Evolutionary conservation across 2,888 invertebrate species (phyloP).

Genomic region (Orthosia incerta): DNA sequence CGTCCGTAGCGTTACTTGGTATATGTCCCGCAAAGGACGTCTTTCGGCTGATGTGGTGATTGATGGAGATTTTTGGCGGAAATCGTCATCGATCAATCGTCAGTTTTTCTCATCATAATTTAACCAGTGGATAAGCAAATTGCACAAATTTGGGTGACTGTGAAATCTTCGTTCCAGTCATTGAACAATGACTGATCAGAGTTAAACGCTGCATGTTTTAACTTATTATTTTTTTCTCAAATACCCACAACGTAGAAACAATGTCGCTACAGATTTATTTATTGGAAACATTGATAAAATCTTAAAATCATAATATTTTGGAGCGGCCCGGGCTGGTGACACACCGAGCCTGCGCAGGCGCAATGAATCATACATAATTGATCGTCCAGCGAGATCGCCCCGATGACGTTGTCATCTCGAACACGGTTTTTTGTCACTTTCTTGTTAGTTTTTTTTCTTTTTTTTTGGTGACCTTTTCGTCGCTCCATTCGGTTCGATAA

Average conservation of each 20-base stretch:
- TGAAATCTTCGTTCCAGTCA: slow-evolving; percentile 23
- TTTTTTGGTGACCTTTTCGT: slow-evolving; percentile 60
- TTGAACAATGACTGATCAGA: slow-evolving; percentile 51
- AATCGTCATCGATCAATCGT: too few relatives aligned
- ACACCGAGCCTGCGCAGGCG: slow-evolving; percentile 76
- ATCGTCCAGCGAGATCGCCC: slow-evolving; percentile 76
- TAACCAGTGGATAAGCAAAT: neutral
- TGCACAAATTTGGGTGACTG: neutral
- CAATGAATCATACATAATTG: slow-evolving; percentile 89
- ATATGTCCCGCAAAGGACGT: neutral
- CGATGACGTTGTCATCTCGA: slow-evolving; percentile 77
- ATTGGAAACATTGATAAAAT: slow-evolving; percentile 78
- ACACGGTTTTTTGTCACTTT: slow-evolving; percentile 84
- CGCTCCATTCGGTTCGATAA: slow-evolving; percentile 62
- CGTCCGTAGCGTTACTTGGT: neutral
- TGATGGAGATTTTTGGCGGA: neutral
- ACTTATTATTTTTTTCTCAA: slow-evolving; percentile 43
- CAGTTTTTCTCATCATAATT: neutral
- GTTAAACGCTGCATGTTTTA: slow-evolving; percentile 40
- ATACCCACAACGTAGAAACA: slow-evolving; percentile 61
- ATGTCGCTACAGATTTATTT: slow-evolving; percentile 67
- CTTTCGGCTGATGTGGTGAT: neutral
- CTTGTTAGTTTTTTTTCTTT: slow-evolving; percentile 55
- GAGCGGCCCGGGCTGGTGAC: slow-evolving; percentile 70
- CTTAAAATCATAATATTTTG: slow-evolving; percentile 89